Evolutionary conservation across 1,140 invertebrate genomes (phyloP), one percentile per base, ranked within the genome.

Genomic region (Zaprionus capensis): DNA sequence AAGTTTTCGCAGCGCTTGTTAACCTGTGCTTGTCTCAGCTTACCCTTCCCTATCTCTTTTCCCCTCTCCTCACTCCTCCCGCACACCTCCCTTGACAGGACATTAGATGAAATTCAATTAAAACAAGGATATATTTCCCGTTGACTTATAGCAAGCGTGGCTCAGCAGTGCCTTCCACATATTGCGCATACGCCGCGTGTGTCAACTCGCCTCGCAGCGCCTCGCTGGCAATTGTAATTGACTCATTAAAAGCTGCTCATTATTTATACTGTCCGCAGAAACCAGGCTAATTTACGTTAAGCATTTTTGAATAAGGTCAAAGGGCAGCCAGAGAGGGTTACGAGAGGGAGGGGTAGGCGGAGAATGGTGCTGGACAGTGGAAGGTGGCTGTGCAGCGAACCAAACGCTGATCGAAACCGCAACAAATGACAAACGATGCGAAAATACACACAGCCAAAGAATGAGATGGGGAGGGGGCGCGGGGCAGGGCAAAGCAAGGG

Each of bases 211-310:
- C 20, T 49, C 7, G 20, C 44, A 20, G 44, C 44, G 17, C 44
- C 12, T 17, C 41, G 31, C 31, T 34, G n/a, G 41, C 82, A 87
- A 87, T 88, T 90, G 78, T 80, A 87, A 90, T 88, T 81, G 81
- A 90, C 85, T 88, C 81, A 78, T 90, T 79, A 84, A 81, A 88
- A 66, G 74, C 62, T 55, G 67, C 76, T 90, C 85, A 88, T 90
- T 84, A 88, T 88, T 90, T 81, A 88, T 76, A 76, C 66, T 78
- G 78, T 84, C 75, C 78, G 76, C 81, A 84, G 58, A 84, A 90
- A 90, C 78, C 84, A 90, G 84, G 84, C 84, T 90, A 88, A 88
- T 88, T 88, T 88, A 78, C 85, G 78, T 88, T 88, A 90, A 88
- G 81, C 84, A 90, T 90, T 90, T 88, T 90, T 88, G 77, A 88